Conservation (phyloP, 2,888 invertebrate species). For the Spialia ferax region DNA sequence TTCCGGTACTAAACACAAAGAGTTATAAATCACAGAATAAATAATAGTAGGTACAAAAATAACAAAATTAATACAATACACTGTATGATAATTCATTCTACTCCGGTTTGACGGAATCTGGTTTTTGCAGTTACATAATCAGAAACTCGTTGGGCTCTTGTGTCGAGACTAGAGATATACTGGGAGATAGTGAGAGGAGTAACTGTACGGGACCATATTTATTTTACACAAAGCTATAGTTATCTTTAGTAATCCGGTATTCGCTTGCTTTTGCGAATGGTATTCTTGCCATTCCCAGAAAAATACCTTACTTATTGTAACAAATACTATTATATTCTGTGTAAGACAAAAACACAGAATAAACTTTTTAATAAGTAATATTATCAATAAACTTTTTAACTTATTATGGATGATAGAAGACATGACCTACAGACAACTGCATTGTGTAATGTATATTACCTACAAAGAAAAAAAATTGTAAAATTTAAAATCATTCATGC, state of each 20-base stretch:
- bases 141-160: constrained; percentile 38
- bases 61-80: constrained; percentile 31
- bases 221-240: background rate
- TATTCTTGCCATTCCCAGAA: background rate
- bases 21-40: constrained; percentile 32
- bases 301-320: too few relatives aligned
- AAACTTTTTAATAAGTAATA: too few relatives aligned
- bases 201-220: constrained; percentile 18
- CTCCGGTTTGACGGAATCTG: constrained; percentile 39
- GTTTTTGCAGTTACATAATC: constrained; percentile 40
- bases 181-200: constrained; percentile 23
- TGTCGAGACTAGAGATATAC: constrained; percentile 30
- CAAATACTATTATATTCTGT: too few relatives aligned
- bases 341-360: too few relatives aligned
- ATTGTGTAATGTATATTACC: too few relatives aligned
- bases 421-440: too few relatives aligned
- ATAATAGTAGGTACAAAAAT: too few relatives aligned
- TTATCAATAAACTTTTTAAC: too few relatives aligned
- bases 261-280: background rate
- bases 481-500: too few relatives aligned
- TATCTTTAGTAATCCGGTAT: background rate
- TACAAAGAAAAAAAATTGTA: too few relatives aligned
- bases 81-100: constrained; percentile 31
- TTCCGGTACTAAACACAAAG: constrained; percentile 13
- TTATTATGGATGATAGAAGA: too few relatives aligned